phyloP scores from a whole-genome alignment of 2,888 invertebrate species.

The Amphipoea lucens region DNA sequence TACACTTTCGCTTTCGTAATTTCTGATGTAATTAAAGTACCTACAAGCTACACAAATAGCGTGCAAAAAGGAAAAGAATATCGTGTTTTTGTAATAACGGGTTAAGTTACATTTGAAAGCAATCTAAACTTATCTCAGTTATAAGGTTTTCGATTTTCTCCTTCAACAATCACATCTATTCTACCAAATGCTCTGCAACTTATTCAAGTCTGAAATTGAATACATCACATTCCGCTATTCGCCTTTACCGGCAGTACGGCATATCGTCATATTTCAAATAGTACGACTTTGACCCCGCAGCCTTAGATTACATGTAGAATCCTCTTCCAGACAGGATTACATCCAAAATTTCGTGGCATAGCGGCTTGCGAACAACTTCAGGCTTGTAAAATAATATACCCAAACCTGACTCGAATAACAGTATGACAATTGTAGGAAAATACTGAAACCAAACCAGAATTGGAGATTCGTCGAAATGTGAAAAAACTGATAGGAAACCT shows the following conservation, averaged over 20 bases:
- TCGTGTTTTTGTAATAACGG: neutral
- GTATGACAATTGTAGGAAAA: conserved; percentile 12
- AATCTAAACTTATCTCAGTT: neutral
- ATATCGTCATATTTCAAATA: conserved; percentile 46
- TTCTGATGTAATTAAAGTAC: neutral
- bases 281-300: conserved; percentile 5
- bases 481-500: conserved; percentile 11
- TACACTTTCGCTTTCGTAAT: conserved; percentile 28
- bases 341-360: conserved; percentile 10
- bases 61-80: neutral
- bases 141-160: conserved; percentile 12
- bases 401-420: conserved; percentile 36
- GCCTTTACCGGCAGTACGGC: conserved; percentile 1
- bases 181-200: conserved; percentile 1
- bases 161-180: neutral
- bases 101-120: neutral
- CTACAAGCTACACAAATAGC: too few relatives aligned
- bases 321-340: conserved; percentile 31
- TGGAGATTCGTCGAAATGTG: conserved; percentile 11
- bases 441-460: conserved; percentile 4
- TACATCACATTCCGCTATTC: conserved; percentile 16
- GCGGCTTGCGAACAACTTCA: conserved; percentile 6
- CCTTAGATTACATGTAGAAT: conserved; percentile 31
- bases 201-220: conserved; percentile 32
- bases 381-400: conserved; percentile 32